phyloP scores from a whole-genome alignment of 2,888 invertebrate genomes.

The Lasioglossum lativentre region DNA sequence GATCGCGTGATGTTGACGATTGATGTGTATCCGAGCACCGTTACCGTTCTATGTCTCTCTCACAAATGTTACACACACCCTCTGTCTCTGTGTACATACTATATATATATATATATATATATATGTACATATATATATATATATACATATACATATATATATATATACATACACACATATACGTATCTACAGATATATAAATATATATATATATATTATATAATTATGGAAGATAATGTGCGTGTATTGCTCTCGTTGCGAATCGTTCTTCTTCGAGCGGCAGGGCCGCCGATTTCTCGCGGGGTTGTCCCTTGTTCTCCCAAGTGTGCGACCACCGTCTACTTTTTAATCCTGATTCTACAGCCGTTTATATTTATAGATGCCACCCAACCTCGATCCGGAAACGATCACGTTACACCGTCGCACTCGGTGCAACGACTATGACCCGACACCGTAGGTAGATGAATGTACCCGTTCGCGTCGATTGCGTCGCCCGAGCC shows the following conservation, averaged over 20 bases:
- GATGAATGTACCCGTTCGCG: constrained; percentile 31
- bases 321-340: constrained; percentile 18
- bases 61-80: constrained; percentile 47
- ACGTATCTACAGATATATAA: not conserved
- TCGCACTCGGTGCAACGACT: constrained; percentile 17
- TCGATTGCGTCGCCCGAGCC: constrained; percentile 25
- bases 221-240: not conserved
- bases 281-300: not conserved
- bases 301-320: not conserved
- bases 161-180: not conserved
- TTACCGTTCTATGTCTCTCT: constrained; percentile 64
- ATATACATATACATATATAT: constrained; percentile 29
- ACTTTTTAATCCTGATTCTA: constrained; percentile 33
- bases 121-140: not conserved
- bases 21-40: constrained; percentile 68
- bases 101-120: too few species aligned
- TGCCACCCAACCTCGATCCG: constrained; percentile 18
- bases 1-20: constrained; percentile 66
- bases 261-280: constrained; percentile 15
- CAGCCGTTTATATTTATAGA: constrained; percentile 38
- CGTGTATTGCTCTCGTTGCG: constrained; percentile 30
- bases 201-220: not conserved
- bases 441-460: constrained; percentile 37
- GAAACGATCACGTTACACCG: constrained; percentile 8
- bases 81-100: too few species aligned